Evolutionary conservation across 92 coral and sea anemone genomes (phyloP).

Genomic region (Ricordea florida): DNA sequence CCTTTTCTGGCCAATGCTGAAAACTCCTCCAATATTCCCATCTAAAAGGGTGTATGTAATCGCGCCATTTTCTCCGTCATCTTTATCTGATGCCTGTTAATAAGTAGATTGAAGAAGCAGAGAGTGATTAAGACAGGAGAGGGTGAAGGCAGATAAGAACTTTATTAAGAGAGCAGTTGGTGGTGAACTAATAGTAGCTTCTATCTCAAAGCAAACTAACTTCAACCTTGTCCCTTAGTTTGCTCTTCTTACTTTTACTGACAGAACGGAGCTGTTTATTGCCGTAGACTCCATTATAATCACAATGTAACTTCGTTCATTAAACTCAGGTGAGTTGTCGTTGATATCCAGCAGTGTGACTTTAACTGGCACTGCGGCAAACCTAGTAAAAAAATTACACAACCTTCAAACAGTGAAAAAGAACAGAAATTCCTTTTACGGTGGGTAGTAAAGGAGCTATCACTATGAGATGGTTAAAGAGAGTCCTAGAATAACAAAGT

Average conservation of each 20-base stretch:
- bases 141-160: too few relatives aligned
- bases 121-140: too few relatives aligned
- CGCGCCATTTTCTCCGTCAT: slow-evolving; percentile 59
- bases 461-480: too few relatives aligned
- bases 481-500: too few relatives aligned
- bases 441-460: too few relatives aligned
- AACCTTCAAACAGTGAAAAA: not conserved
- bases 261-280: slow-evolving; percentile 47
- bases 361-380: slow-evolving; percentile 30
- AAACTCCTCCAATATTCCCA: slow-evolving; percentile 36
- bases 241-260: slow-evolving; percentile 41
- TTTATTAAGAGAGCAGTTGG: too few relatives aligned
- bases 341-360: slow-evolving; percentile 53
- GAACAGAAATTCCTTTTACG: not conserved
- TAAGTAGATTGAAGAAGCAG: not conserved
- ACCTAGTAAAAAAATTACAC: slow-evolving; percentile 10
- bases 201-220: too few relatives aligned
- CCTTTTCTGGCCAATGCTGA: slow-evolving; percentile 51
- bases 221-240: not conserved
- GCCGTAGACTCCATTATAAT: slow-evolving; percentile 62
- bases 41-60: slow-evolving; percentile 37
- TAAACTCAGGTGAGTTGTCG: slow-evolving; percentile 64
- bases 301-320: slow-evolving; percentile 26
- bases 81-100: slow-evolving; percentile 76
- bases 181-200: too few relatives aligned